Base-by-base conservation (phyloP, 2,888 invertebrate species). In the Clunio marinus region DNA sequence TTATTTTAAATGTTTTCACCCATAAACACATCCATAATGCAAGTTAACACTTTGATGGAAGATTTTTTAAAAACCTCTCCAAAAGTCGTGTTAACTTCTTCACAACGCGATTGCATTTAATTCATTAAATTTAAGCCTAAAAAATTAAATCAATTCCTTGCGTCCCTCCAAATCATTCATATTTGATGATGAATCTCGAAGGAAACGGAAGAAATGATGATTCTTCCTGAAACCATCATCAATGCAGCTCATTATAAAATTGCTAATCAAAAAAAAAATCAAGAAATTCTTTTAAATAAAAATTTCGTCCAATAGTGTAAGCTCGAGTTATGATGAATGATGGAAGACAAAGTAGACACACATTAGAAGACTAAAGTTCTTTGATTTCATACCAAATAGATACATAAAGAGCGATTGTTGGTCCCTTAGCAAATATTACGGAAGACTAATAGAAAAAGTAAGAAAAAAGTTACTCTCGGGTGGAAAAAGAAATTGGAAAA, bases 271-370 rank as follows among this genome's bases (percentile, higher is more conserved):
- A 41, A 10, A 5, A 41, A 51, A 22, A 51, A 51, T 51, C 51
- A 51, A 51, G n/a, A 51, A 25, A 57, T 8, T 24, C 4, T 55
- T 22, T 55, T 22, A 22, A 55, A 45, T 45, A 45, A 15, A 15
- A 45, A 57, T 27, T 57, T 57, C 57, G 57, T 57, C 57, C 57
- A 57, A 57, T 57, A 57, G 57, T 2, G 4, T 57, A 57, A 57
- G 57, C 15, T n/a, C n/a, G 13, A 51, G 2, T 41, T 20, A 51
- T 17, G 22, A 17, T 2, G 5, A 32, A 7, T 32, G 10, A 32
- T 32, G 32, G 32, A 32, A 32, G 10, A 32, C 4, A 7, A 32
- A 32, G 10, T 32, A 7, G 32, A 7, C 5, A 4, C 4, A 32
- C 32, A 7, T 10, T 10, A 4, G 5, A 32, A 32, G 10, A 32